Conservation (phyloP, 2,113 vertebrate species). For the Gadus chalcogrammus region DNA sequence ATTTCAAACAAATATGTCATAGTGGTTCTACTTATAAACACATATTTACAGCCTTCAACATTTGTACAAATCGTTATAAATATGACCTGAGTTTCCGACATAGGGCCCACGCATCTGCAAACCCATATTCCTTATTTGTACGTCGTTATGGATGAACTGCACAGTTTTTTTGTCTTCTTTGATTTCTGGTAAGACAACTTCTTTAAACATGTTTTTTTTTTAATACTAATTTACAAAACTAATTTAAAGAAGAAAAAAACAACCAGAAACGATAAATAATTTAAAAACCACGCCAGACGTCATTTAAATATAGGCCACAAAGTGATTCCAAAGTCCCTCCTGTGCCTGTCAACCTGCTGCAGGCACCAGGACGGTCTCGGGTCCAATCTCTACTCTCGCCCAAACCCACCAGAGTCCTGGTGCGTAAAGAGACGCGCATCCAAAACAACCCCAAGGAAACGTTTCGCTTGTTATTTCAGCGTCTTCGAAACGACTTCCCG, state of each 20-base stretch:
- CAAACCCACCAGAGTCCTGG: background rate
- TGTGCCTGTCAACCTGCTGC: conserved; percentile 53
- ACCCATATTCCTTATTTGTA: conserved; percentile 47
- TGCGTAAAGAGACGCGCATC: conserved; percentile 31
- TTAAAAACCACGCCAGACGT: conserved; percentile 71
- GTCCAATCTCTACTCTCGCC: too few relatives aligned
- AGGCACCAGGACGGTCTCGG: conserved; percentile 38
- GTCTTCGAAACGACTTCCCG: background rate
- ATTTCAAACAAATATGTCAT: conserved; percentile 69
- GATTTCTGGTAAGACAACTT: conserved; percentile 30
- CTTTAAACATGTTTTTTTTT: conserved; percentile 43
- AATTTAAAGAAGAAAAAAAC: conserved; percentile 53
- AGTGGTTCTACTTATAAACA: conserved; percentile 79
- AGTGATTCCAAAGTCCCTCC: conserved; percentile 61
- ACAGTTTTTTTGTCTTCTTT: conserved; percentile 51
- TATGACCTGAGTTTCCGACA: conserved; percentile 76
- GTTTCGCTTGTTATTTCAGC: too few relatives aligned
- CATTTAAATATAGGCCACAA: conserved; percentile 67
- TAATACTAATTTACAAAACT: conserved; percentile 63
- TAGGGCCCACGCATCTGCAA: conserved; percentile 31
- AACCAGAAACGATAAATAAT: conserved; percentile 67
- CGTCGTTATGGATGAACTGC: conserved; percentile 50
- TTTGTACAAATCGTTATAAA: conserved; percentile 79
- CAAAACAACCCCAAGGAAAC: conserved; percentile 16
- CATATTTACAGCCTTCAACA: conserved; percentile 78